Percentiles rank a stretch among this genome's conserved stretches.
phyloP scores from a whole-genome alignment of 2,113 vertebrate genomes.

The Alligator sinensis region DNA sequence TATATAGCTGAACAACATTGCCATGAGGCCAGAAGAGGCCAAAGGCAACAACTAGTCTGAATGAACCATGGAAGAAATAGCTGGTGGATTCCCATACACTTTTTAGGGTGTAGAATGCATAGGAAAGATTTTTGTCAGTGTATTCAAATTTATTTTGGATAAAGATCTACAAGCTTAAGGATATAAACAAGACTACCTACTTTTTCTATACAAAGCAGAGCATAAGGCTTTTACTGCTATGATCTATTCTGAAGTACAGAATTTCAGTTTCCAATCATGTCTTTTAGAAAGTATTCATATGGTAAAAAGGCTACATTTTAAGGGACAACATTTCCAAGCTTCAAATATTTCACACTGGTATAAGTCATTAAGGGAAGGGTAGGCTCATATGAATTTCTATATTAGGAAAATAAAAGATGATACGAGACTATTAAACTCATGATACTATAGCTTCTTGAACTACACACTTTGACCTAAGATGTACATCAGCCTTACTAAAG shows the following conservation, averaged over 20 bases:
- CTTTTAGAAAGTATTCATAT: background rate
- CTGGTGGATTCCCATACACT: background rate
- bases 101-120: background rate
- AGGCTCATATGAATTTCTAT: background rate
- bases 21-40: no score
- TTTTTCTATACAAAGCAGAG: background rate
- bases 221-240: background rate
- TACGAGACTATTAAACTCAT: background rate
- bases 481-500: background rate
- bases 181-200: fast-evolving
- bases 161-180: background rate
- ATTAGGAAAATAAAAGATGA: background rate
- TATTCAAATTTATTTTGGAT: background rate
- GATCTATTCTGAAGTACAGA: background rate
- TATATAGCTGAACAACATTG: no score
- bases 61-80: no score
- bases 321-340: background rate
- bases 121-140: background rate
- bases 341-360: background rate
- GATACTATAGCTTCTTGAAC: background rate
- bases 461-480: background rate
- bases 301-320: background rate
- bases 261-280: background rate
- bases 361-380: background rate
- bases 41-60: no score